Evolutionary conservation across 2,888 invertebrate genomes (phyloP).

Genomic region (Hypselothyrea guttata): DNA sequence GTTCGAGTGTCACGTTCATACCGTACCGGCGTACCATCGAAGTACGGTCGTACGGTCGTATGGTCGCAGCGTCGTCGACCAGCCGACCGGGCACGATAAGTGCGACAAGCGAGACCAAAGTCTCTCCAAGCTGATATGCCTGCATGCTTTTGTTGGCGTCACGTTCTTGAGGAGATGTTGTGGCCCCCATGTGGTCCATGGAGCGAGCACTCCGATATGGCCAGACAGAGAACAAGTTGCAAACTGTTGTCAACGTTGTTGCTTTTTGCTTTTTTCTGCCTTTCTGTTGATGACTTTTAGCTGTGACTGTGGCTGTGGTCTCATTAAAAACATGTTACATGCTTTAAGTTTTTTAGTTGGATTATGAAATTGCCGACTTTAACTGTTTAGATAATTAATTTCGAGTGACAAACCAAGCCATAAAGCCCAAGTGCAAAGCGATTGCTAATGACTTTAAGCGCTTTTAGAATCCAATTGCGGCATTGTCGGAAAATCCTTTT

Average conservation of each 20-base stretch:
- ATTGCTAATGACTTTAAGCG: slow-evolving; percentile 1
- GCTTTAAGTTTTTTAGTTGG: slow-evolving; percentile 58
- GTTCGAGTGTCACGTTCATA: slow-evolving; percentile 75
- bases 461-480: neutral
- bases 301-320: slow-evolving; percentile 57
- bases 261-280: slow-evolving; percentile 23
- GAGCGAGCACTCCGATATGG: neutral
- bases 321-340: slow-evolving; percentile 77
- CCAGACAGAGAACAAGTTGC: slow-evolving; percentile 55
- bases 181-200: slow-evolving; percentile 43
- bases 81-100: slow-evolving; percentile 45
- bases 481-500: slow-evolving; percentile 41
- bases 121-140: slow-evolving; percentile 17
- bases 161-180: slow-evolving; percentile 54
- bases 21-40: too few relatives aligned
- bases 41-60: too few relatives aligned
- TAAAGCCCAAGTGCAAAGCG: neutral
- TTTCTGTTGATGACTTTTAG: too few relatives aligned
- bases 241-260: slow-evolving; percentile 21
- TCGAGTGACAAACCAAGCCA: slow-evolving; percentile 25
- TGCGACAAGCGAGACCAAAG: slow-evolving; percentile 16
- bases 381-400: slow-evolving; percentile 69
- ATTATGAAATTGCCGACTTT: slow-evolving; percentile 65
- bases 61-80: too few relatives aligned
- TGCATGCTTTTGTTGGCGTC: slow-evolving; percentile 66